Evolutionary conservation across 1,140 invertebrate genomes (phyloP).

Genomic region (Ceratina japonica): DNA sequence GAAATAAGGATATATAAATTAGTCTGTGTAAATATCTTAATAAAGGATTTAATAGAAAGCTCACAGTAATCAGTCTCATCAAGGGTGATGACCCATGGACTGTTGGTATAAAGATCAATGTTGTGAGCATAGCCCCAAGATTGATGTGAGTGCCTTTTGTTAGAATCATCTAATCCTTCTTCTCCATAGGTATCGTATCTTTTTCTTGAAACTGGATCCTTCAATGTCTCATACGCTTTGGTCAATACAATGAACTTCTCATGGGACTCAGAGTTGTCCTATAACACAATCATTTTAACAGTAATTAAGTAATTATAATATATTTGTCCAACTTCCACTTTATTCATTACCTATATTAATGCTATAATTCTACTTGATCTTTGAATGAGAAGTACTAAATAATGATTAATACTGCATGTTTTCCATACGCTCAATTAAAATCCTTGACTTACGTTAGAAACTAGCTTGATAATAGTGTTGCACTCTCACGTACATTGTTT

Average conservation of each 20-base stretch:
- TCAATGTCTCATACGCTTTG: slow-evolving; percentile 89
- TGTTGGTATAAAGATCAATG: slow-evolving; percentile 94
- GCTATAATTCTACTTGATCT: background rate
- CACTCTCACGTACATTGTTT: slow-evolving; percentile 82
- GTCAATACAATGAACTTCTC: slow-evolving; percentile 88
- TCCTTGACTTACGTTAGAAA: slow-evolving; percentile 13
- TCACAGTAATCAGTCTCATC: slow-evolving; percentile 88
- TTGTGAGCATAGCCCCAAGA: slow-evolving; percentile 87
- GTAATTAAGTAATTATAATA: slow-evolving; percentile 13
- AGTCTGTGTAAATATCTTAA: background rate
- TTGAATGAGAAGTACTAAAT: slow-evolving; percentile 5
- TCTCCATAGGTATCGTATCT: slow-evolving; percentile 91
- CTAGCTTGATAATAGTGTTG: slow-evolving; percentile 27
- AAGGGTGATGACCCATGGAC: slow-evolving; percentile 89
- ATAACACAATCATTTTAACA: slow-evolving; percentile 56
- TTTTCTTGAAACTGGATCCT: slow-evolving; percentile 88
- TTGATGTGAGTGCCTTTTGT: slow-evolving; percentile 84
- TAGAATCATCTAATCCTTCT: slow-evolving; percentile 78
- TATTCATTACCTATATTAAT: background rate
- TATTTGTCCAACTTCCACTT: background rate
- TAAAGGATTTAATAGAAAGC: slow-evolving; percentile 44
- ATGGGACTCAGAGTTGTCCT: slow-evolving; percentile 87
- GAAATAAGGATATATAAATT: slow-evolving; percentile 45
- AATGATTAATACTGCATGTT: background rate
- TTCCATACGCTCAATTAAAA: background rate